Evolutionary conservation across 2,888 invertebrate genomes (phyloP).

Genomic region (Drosophila greeni): DNA sequence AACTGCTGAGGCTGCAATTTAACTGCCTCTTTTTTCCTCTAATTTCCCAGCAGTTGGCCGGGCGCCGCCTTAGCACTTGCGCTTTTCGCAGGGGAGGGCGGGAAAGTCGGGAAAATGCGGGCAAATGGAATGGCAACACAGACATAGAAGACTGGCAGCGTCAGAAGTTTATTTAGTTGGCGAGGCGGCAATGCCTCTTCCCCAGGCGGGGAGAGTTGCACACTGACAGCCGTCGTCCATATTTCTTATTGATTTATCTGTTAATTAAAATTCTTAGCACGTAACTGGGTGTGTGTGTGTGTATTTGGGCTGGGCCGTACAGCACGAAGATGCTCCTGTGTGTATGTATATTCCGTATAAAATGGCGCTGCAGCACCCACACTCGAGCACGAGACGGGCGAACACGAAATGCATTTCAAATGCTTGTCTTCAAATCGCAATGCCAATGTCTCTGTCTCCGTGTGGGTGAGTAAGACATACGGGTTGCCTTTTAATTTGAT

Average conservation of each 20-base stretch:
- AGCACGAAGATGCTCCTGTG: conserved; percentile 41
- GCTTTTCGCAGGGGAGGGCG: conserved; percentile 42
- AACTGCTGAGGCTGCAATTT: conserved; percentile 53
- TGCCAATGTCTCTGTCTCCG: conserved; percentile 56
- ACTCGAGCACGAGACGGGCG: conserved; percentile 40
- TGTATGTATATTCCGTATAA: conserved; percentile 53
- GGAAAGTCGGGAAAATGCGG: neutral
- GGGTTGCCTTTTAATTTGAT: conserved; percentile 70
- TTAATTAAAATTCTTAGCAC: conserved; percentile 75
- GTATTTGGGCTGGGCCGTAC: conserved; percentile 34
- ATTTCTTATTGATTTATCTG: conserved; percentile 74
- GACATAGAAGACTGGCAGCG: conserved; percentile 46
- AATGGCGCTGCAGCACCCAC: conserved; percentile 40
- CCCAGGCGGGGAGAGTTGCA: conserved; percentile 46
- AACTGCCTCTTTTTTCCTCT: conserved; percentile 57
- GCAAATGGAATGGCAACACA: conserved; percentile 25
- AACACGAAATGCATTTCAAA: conserved; percentile 72
- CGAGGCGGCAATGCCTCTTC: conserved; percentile 54
- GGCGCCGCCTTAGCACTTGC: conserved; percentile 56
- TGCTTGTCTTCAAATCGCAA: conserved; percentile 71
- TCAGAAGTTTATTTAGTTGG: conserved; percentile 69
- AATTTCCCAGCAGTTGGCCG: conserved; percentile 56
- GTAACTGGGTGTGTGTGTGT: conserved; percentile 61
- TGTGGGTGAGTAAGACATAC: conserved; percentile 44
- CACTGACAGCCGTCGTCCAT: conserved; percentile 73